phyloP scores from a whole-genome alignment of 30 jellyfish, hydroid and myxozoan genomes.

The Aurelia coerulea region DNA sequence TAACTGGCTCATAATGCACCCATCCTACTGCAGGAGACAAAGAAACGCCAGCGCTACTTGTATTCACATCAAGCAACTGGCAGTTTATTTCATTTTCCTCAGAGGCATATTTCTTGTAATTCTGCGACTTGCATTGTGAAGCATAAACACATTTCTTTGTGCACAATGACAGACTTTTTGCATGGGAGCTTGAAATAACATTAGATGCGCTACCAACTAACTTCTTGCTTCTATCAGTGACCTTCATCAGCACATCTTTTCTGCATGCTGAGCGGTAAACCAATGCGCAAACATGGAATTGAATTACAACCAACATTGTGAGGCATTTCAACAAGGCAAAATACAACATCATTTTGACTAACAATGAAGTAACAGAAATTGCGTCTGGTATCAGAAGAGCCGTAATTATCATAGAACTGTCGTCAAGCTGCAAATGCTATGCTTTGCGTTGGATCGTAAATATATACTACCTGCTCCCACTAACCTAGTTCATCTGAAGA shows the following conservation, averaged over 20 bases:
- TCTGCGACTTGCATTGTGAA: neutral
- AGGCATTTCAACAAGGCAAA: no score
- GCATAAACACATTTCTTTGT: neutral
- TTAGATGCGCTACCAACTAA: neutral
- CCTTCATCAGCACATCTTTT: neutral
- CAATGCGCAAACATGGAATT: no score
- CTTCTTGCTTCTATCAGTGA: neutral
- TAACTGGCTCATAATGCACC: neutral
- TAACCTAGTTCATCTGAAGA: no score
- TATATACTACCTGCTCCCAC: no score
- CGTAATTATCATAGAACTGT: no score
- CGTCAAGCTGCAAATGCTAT: no score
- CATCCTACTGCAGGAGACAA: neutral
- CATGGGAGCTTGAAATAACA: neutral
- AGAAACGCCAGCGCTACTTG: neutral
- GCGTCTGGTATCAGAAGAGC: no score
- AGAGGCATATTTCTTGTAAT: neutral
- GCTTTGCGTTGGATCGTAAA: no score
- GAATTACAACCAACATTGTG: no score
- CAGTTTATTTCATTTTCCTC: neutral
- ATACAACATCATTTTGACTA: no score
- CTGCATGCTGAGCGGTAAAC: neutral
- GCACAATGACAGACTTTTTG: neutral
- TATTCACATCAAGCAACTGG: neutral
- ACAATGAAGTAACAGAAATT: no score